Percentiles rank a stretch among this genome's conserved stretches.
Evolutionary conservation across 2,113 vertebrate species (phyloP).

Genomic region (Irena cyanogastra): DNA sequence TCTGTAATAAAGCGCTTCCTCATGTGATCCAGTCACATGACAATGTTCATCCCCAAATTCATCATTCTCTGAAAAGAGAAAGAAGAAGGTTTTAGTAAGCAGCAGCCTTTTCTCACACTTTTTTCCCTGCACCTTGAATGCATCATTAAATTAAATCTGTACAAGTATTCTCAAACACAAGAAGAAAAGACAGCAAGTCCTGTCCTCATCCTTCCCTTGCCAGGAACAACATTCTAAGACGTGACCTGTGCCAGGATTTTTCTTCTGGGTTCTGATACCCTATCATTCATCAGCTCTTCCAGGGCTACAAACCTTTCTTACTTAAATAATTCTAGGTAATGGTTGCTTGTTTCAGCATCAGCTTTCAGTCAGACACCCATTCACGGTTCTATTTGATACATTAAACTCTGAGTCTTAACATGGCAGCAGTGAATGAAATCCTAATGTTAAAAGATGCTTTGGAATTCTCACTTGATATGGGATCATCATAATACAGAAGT

Average conservation of each 20-base stretch:
- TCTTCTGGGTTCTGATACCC: background rate
- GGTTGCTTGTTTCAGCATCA: background rate
- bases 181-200: background rate
- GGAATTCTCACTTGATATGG: background rate
- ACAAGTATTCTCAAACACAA: background rate
- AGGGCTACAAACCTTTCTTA: background rate
- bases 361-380: background rate
- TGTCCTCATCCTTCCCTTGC: background rate
- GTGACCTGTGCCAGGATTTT: background rate
- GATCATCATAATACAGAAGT: background rate
- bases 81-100: constrained; percentile 43
- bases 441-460: background rate
- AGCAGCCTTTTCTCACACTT: background rate
- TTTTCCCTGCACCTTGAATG: background rate
- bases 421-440: background rate
- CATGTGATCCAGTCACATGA: constrained; percentile 92
- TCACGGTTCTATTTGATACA: background rate
- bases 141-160: background rate
- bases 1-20: constrained; percentile 87
- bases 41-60: constrained; percentile 82
- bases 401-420: background rate
- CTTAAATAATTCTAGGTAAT: background rate
- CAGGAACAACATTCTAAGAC: background rate
- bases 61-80: constrained; percentile 83
- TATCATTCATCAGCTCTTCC: background rate